Conservation (phyloP, 1,140 invertebrate genomes). For the Drosophila orena region DNA sequence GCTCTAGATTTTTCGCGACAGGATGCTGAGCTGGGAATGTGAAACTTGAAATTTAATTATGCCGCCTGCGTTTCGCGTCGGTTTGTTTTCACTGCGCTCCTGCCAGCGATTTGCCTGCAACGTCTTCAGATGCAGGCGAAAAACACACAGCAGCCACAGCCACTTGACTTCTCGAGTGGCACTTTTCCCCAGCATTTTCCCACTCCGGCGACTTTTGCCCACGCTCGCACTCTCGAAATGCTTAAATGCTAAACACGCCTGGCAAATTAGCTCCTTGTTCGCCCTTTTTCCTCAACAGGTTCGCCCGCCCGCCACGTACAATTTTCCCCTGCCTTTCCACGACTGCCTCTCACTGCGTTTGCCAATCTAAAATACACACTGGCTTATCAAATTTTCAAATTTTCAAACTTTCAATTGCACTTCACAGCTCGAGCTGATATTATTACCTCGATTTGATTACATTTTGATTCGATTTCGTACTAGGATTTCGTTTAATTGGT, state of each 20-base stretch:
- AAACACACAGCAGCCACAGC: constrained; percentile 55
- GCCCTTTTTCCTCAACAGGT: constrained; percentile 26
- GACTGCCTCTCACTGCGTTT: background rate
- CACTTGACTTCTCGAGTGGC: constrained; percentile 73
- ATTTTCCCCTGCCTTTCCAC: background rate
- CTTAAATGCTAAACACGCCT: constrained; percentile 46
- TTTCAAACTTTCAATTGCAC: constrained; percentile 36
- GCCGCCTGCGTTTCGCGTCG: constrained; percentile 6
- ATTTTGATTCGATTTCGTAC: constrained; percentile 19
- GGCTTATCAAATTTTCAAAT: constrained; percentile 19
- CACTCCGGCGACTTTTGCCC: background rate
- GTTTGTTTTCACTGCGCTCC: constrained; percentile 26
- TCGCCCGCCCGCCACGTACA: background rate
- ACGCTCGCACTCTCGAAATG: constrained; percentile 1
- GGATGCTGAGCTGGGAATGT: constrained; percentile 22
- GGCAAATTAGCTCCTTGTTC: constrained; percentile 35
- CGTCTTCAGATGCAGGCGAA: constrained; percentile 14
- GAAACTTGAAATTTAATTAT: constrained; percentile 47
- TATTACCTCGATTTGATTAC: constrained; percentile 38
- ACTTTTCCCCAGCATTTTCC: constrained; percentile 22
- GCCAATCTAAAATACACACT: background rate
- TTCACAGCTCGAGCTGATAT: constrained; percentile 41
- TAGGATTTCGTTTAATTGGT: constrained; percentile 36
- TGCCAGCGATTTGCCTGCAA: constrained; percentile 13
- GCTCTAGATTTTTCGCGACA: constrained; percentile 26